Conservation (phyloP, 1,140 invertebrate genomes). For the Scaptomyza pallida region DNA sequence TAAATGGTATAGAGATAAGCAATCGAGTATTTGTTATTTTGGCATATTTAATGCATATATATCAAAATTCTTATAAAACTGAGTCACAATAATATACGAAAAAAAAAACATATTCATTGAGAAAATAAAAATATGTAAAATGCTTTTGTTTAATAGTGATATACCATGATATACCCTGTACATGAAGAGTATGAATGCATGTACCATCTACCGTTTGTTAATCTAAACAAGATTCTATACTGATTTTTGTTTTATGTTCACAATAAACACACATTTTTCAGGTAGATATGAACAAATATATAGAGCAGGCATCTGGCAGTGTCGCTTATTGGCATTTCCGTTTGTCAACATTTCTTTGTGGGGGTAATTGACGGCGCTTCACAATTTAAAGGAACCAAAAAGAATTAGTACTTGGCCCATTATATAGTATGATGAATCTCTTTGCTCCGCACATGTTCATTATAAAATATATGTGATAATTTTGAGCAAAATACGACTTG, state of each 20-base stretch:
- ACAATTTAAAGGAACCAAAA: not conserved
- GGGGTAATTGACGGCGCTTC: conserved; percentile 50
- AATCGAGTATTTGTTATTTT: not conserved
- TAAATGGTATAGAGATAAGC: too few species aligned
- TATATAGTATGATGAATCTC: conserved; percentile 15
- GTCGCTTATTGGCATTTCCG: conserved; percentile 69
- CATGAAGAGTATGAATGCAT: not conserved
- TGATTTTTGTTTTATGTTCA: not conserved
- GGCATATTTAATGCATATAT: not conserved
- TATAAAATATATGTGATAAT: conserved; percentile 38
- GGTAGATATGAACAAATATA: conserved; percentile 37
- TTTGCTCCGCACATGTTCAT: conserved; percentile 13
- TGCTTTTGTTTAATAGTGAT: not conserved
- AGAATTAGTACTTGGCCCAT: conserved; percentile 1
- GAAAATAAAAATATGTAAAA: conserved; percentile 12
- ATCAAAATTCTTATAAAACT: conserved; percentile 39
- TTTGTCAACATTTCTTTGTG: conserved; percentile 56
- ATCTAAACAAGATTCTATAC: too few species aligned
- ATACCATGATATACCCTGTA: not conserved
- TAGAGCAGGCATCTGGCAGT: conserved; percentile 33
- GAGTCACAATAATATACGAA: conserved; percentile 20
- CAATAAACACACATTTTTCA: conserved; percentile 58
- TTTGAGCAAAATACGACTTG: conserved; percentile 61
- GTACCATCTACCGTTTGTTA: too few species aligned
- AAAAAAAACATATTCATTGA: conserved; percentile 47